Base-by-base conservation (phyloP, 1,140 invertebrate genomes). In the Drosophila punjabiensis region DNA sequence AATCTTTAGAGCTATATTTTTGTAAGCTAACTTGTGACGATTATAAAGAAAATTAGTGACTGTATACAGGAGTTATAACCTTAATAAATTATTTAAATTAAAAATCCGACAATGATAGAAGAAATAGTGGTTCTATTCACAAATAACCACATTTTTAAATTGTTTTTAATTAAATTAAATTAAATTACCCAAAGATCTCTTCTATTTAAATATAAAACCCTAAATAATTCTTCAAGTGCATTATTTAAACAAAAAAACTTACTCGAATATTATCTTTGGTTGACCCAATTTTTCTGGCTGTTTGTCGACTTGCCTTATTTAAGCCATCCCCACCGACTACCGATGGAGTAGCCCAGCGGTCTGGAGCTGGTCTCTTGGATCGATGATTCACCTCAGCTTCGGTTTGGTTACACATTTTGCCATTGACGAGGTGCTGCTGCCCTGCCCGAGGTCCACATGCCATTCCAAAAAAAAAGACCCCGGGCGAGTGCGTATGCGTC, bases 301-400 rank as follows among this genome's bases (percentile, higher is more conserved):
- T 79, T 64, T 84, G 77, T 85, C 77, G 74, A 62, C 48, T 59
- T 79, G 81, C 75, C 82, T 89, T 89, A 89, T 89, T 90, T 85
- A 88, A 88, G 64, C 48, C 69, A 65, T 76, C 55, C 33, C 53
- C 33, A 5, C 13, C n/a, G 60, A 79, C 76, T 79, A 79, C 76
- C 76, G 60, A 60, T 58, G 45, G 76, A 18, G 58, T 39, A 56
- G 76, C 76, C 76, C 76, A 60, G 65, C 66, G 66, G 76, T 79
- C 76, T 79, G 76, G 76, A 24, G 56, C 39, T 60, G 66, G 32
- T 55, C 33, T 52, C 32, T 58, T 35, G 43, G 71, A 18, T 45
- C 39, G 83, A 87, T 86, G 83, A 86, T 79, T 86, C 83, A 85
- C 75, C 50, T 79, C 55, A 16, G 75, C 60, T 56, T 86, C 60